These are phyloP conservation scores for Pleuronectes platessa DNA, from an alignment of 2,113 vertebrate genomes.

Conservation along the genomic window DNA sequence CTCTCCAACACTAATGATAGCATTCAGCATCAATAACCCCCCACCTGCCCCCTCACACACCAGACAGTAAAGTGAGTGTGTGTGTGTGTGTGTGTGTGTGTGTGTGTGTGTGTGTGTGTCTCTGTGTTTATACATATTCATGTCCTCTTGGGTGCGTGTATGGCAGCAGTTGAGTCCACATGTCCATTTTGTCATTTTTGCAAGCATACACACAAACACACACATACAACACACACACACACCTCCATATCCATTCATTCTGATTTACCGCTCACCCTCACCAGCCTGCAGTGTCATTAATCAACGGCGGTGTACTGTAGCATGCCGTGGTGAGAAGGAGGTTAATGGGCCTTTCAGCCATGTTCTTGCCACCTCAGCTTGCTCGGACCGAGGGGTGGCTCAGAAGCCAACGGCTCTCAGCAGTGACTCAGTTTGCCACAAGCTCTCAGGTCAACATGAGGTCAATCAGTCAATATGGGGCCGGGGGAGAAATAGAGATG, in stretches of 20 bases:
- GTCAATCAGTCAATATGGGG: neutral
- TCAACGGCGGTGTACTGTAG: constrained; percentile 30
- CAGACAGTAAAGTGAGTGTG: neutral
- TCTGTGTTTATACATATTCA: constrained; percentile 42
- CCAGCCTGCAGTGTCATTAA: constrained; percentile 54
- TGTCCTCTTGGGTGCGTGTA: constrained; percentile 14
- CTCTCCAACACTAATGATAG: constrained; percentile 44
- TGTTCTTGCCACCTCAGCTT: constrained; percentile 30
- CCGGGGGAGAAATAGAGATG: neutral
- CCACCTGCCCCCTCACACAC: neutral
- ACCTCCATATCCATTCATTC: constrained; percentile 45
- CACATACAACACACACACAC: constrained; percentile 16
- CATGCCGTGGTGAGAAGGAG: neutral
- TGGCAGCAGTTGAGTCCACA: neutral
- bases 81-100: neutral
- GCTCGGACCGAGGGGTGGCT: neutral
- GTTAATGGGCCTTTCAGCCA: constrained; percentile 52
- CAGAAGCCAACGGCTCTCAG: neutral
- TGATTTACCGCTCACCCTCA: constrained; percentile 54
- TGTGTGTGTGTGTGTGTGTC: no score
- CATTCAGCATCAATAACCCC: constrained; percentile 29
- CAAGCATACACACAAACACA: neutral
- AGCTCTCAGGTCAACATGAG: constrained; percentile 8
- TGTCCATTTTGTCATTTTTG: neutral
- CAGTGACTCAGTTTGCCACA: neutral